phyloP scores from a whole-genome alignment of 2,797 vertebrate genomes.

The Erethizon dorsatum region DNA sequence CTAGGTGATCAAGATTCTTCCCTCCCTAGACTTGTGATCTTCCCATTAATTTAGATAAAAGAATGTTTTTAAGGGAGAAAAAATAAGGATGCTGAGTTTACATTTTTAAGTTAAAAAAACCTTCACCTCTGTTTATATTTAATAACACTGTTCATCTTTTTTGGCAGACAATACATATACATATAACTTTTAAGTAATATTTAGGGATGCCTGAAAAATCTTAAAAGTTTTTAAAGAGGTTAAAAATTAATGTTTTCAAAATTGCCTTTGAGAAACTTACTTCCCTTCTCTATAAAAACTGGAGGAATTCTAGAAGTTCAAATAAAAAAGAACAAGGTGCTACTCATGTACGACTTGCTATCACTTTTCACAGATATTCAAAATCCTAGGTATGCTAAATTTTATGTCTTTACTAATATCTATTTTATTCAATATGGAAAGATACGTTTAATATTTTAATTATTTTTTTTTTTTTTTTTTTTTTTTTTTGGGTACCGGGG shows the following conservation, averaged over 20 bases:
- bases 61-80: neutral
- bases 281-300: conserved; percentile 1
- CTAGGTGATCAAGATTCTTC: neutral
- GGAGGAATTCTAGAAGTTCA: conserved; percentile 30
- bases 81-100: neutral
- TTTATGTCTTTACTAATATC: conserved; percentile 12
- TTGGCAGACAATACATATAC: neutral
- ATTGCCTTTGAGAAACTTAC: neutral
- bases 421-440: conserved; percentile 60
- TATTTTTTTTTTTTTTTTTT: no score
- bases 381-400: conserved; percentile 27
- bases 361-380: conserved; percentile 8
- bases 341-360: neutral
- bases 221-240: conserved; percentile 18
- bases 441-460: conserved; percentile 44
- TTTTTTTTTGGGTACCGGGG: no score
- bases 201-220: conserved; percentile 1
- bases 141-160: neutral
- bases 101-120: neutral
- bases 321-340: neutral
- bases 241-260: conserved; percentile 42
- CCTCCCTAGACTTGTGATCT: neutral
- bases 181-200: conserved; percentile 24
- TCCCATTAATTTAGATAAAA: conserved; percentile 22
- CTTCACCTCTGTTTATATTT: neutral